Evolutionary conservation across 2,113 vertebrate species (phyloP), one percentile per base, ranked within the genome.

Genomic region (Euleptes europaea): DNA sequence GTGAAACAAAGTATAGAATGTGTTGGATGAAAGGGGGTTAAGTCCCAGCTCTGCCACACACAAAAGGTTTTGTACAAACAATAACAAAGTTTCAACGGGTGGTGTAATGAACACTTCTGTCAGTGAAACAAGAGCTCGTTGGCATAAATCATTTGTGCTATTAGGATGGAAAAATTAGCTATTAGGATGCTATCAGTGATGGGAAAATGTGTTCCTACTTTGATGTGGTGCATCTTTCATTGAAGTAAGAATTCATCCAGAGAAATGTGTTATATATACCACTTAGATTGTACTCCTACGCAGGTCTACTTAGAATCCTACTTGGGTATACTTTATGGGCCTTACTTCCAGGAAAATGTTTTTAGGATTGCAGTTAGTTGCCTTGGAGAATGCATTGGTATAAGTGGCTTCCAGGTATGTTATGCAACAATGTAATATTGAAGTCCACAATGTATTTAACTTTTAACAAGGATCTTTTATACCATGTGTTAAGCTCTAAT

Each of bases 391-490:
- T 40, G 42, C 19, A 49, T 72, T 79, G 40, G 11, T 72, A 5
- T 54, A 72, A n/a, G 60, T 11, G 60, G 26, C 60, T 19, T 28
- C 5, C 49, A 51, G 8, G 5, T 60, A 69, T n/a, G 8, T 49
- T 65, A 35, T 83, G 60, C 31, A 66, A 49, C 13, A 51, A n/a
- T 66, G 19, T 54, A 71, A 40, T 40, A 40, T 76, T 31, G 89
- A 80, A 73, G 35, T 73, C 54, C n/a, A 77, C 86, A 88, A 83
- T 89, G 35, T 80, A 86, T 91, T 88, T 33, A 60, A n/a, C 60
- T 28, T 63, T 63, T 28, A 63, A 28, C 8, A 28, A 63, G 60
- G 60, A 28, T 63, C 57, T 28, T 28, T 57, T 57, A 21, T 57
- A 57, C 2, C 54, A 21, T 57, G 14, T 57, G 21, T 57, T 57